Evolutionary conservation across 2,113 vertebrate genomes (phyloP).

Genomic region (Gymnocephalus cernua): DNA sequence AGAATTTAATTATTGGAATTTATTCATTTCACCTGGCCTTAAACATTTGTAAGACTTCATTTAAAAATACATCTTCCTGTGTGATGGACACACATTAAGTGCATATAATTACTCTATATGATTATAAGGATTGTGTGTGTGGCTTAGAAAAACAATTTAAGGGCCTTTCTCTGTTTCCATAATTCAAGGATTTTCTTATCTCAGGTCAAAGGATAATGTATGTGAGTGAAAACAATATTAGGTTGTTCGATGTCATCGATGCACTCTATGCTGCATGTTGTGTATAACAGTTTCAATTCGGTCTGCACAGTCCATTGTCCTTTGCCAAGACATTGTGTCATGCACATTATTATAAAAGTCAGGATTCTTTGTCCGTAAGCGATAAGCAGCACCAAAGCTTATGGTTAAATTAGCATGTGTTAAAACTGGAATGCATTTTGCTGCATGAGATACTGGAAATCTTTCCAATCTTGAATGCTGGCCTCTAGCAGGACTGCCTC

Average conservation of each 20-base stretch:
- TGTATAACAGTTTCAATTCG: neutral
- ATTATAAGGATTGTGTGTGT: neutral
- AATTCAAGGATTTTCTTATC: slow-evolving; percentile 27
- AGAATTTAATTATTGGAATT: neutral
- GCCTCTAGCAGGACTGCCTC: neutral
- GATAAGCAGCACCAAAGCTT: slow-evolving; percentile 47
- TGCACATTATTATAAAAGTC: neutral
- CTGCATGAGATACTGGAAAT: slow-evolving; percentile 32
- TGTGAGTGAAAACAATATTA: slow-evolving; percentile 1
- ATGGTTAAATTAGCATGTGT: slow-evolving; percentile 22
- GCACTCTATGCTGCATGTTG: slow-evolving; percentile 31
- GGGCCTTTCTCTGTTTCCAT: neutral
- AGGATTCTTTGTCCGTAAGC: slow-evolving; percentile 5
- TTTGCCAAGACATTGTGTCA: neutral
- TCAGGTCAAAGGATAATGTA: slow-evolving; percentile 54
- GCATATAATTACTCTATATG: neutral
- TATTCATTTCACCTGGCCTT: slow-evolving; percentile 25
- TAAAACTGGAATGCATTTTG: slow-evolving; percentile 43
- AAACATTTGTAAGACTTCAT: slow-evolving; percentile 5
- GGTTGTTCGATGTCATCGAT: slow-evolving; percentile 14
- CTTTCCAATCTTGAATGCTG: slow-evolving; percentile 15
- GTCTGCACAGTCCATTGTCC: neutral
- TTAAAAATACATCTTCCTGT: neutral
- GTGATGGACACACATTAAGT: neutral
- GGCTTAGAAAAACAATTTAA: neutral